Evolutionary conservation across 1,140 invertebrate genomes (phyloP).

Genomic region (Magallana ariakensis): DNA sequence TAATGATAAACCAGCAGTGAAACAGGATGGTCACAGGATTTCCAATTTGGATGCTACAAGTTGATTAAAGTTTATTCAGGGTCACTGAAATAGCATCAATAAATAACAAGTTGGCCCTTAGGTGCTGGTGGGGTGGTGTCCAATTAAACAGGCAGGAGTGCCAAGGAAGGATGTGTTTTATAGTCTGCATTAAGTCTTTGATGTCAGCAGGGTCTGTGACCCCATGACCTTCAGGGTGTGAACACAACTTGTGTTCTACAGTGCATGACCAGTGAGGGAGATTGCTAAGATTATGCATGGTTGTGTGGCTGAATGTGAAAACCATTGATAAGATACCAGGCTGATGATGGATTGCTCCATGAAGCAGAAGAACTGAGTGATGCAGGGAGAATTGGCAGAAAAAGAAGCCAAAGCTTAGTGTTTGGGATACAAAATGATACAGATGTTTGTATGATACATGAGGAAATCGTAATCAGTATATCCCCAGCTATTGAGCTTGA

Average conservation of each 20-base stretch:
- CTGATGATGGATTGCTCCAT: neutral
- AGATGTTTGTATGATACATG: conserved; percentile 27
- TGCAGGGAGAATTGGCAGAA: neutral
- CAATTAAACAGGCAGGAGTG: neutral
- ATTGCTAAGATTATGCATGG: conserved; percentile 19
- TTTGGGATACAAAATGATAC: conserved; percentile 21
- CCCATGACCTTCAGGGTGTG: conserved; percentile 19
- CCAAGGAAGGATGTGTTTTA: neutral
- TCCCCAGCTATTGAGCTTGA: neutral
- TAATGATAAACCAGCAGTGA: neutral
- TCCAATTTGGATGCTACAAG: neutral
- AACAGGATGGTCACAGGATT: neutral
- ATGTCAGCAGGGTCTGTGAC: conserved; percentile 13
- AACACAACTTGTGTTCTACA: conserved; percentile 17
- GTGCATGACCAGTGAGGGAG: conserved; percentile 8
- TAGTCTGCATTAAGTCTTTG: neutral
- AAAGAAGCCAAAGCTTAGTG: neutral
- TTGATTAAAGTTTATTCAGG: neutral
- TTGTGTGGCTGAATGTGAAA: conserved; percentile 28
- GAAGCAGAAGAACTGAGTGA: conserved; percentile 23
- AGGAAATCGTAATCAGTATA: conserved; percentile 2
- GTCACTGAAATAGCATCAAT: neutral
- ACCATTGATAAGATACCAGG: conserved; percentile 34
- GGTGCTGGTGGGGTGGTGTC: conserved; percentile 4
- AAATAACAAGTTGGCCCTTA: conserved; percentile 7